phyloP scores from a whole-genome alignment of 2,113 vertebrate species.

The Paradoxurus hermaphroditus region DNA sequence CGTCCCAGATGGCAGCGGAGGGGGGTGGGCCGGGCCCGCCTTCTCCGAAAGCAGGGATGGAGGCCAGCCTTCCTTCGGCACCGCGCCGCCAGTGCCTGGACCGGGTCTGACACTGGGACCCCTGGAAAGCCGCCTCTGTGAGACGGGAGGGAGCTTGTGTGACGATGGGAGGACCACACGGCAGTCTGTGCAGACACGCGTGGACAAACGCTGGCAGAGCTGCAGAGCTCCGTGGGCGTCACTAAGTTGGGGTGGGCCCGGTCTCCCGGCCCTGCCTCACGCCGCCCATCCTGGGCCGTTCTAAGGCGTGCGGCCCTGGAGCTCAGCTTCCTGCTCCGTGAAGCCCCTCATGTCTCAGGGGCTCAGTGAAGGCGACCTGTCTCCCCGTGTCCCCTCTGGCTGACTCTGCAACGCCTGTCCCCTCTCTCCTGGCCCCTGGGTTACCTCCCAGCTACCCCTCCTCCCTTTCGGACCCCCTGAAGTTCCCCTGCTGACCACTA shows the following conservation, averaged over 20 bases:
- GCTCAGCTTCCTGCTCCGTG: background rate
- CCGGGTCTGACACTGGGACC: rapidly evolving
- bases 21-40: background rate
- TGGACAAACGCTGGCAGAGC: rapidly evolving
- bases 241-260: rapidly evolving
- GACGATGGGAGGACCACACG: rapidly evolving
- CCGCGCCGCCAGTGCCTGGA: background rate
- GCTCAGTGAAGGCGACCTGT: background rate
- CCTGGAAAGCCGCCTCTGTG: background rate
- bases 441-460: background rate
- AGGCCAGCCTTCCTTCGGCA: background rate
- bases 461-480: background rate
- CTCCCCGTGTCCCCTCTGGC: too few relatives aligned
- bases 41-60: background rate
- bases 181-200: background rate
- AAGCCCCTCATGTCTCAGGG: background rate
- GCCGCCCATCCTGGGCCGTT: background rate
- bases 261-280: background rate
- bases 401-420: background rate
- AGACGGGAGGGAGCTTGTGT: background rate
- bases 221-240: background rate
- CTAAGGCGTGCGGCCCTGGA: background rate
- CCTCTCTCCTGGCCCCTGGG: background rate
- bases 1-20: background rate
- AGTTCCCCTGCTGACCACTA: background rate